Evolutionary conservation across 1,140 invertebrate genomes (phyloP).

Genomic region (Zaprionus kolodkinae): DNA sequence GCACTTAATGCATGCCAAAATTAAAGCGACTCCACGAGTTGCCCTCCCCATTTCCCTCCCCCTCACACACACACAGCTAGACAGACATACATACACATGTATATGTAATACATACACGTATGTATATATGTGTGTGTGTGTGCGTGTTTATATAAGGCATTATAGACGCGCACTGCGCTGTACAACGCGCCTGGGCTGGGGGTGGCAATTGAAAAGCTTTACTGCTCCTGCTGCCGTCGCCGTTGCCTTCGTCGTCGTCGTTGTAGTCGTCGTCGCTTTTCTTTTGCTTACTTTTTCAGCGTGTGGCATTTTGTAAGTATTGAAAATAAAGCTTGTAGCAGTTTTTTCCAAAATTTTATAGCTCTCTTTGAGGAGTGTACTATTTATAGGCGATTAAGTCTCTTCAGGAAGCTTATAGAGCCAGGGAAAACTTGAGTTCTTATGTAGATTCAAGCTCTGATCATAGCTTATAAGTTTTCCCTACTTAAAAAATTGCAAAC

Average conservation of each 20-base stretch:
- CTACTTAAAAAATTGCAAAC: too few relatives aligned
- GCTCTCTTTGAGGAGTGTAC: too few relatives aligned
- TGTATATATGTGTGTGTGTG: conserved; percentile 17
- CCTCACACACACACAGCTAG: conserved; percentile 46
- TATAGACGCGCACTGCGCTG: conserved; percentile 71
- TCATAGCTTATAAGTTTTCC: too few relatives aligned
- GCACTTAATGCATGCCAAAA: conserved; percentile 82
- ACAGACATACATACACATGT: conserved; percentile 41
- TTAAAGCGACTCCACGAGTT: conserved; percentile 67
- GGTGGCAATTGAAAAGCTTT: conserved; percentile 83
- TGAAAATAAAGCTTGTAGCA: background rate
- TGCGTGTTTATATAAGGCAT: conserved; percentile 74
- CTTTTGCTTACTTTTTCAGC: conserved; percentile 49
- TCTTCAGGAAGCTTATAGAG: too few relatives aligned
- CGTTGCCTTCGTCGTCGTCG: conserved; percentile 30
- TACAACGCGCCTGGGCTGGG: conserved; percentile 48
- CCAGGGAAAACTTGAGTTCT: too few relatives aligned
- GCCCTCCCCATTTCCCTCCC: conserved; percentile 35
- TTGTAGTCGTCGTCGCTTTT: conserved; percentile 40
- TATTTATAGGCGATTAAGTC: too few relatives aligned
- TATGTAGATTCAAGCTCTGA: too few relatives aligned
- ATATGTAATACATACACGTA: background rate
- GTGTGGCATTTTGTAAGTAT: conserved; percentile 12
- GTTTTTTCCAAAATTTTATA: too few relatives aligned
- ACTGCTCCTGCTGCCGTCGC: conserved; percentile 53